Base-by-base conservation (phyloP, 2,113 vertebrate species). In the Oophaga pumilio region DNA sequence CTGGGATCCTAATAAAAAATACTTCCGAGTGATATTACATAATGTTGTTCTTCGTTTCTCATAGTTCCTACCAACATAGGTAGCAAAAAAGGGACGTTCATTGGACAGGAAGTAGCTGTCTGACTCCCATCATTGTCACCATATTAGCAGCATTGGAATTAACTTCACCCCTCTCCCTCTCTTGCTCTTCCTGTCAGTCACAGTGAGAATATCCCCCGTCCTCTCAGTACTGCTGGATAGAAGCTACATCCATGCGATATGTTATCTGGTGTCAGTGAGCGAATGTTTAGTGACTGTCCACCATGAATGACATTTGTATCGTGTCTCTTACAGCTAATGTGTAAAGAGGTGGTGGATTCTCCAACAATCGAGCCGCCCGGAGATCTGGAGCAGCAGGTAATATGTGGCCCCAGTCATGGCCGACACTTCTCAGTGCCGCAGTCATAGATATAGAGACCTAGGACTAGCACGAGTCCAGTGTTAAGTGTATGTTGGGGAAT, bases 361-460 rank as follows among this genome's bases (percentile, higher is more conserved):
- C 93, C 95, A 91, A 90, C 92, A 80, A 91, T 91, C 78, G 97
- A 99, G 88, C 76, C 92, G 57, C 87, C 96, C 2, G 96, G 95
- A 89, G 96, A 99, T 89, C 20, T 95, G 90, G 97, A 99, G 18
- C 96, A 95, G 33, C 98, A 98, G 96, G 98, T 98, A 91, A 12
- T 80, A 62, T 17, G 24, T 88, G 11, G 1, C 6, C 2, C 49
- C 18, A 8, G 2, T 53, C 49, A 33, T 43, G 2, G 14, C 6
- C 43, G 71, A 18, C 33, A 43, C 24, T 62, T 7, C 60, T 62
- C 60, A 62, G 18, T 4, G n/a, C n/a, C n/a, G 22, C 15, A n/a
- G 15, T 22, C 22, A 64, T 64, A n/a, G 60, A n/a, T n/a, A n/a
- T n/a, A n/a, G n/a, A n/a, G 33, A 43, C 3, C 3, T 43, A 43